Evolutionary conservation across 1,140 invertebrate genomes (phyloP).

Genomic region (Agrypnia vestita): DNA sequence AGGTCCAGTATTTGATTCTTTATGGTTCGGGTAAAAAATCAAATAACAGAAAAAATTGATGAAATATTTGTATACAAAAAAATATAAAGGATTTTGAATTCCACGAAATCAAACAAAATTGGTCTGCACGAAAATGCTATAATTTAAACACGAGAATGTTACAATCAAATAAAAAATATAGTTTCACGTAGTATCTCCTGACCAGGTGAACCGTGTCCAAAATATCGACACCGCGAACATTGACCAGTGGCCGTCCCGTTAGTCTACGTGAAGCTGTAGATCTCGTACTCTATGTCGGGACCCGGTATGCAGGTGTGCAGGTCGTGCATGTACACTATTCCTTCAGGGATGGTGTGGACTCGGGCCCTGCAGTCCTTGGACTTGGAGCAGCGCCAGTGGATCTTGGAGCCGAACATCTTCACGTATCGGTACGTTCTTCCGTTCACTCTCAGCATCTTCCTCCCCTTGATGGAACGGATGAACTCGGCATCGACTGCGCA

Average conservation of each 20-base stretch:
- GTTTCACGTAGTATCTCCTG: too few relatives aligned
- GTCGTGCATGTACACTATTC: slow-evolving; percentile 47
- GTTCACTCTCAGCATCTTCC: slow-evolving; percentile 46
- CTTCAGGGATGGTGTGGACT: slow-evolving; percentile 47
- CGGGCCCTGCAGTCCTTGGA: slow-evolving; percentile 39
- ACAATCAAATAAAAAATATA: too few relatives aligned
- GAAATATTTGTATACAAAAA: background rate
- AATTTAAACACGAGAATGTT: too few relatives aligned
- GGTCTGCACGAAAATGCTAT: too few relatives aligned
- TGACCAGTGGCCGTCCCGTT: too few relatives aligned
- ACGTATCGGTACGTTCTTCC: slow-evolving; percentile 44
- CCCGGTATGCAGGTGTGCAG: slow-evolving; percentile 25
- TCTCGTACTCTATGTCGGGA: background rate
- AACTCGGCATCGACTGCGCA: slow-evolving; percentile 39
- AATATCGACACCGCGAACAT: too few relatives aligned
- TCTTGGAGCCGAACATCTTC: slow-evolving; percentile 34
- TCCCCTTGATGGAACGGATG: slow-evolving; percentile 38
- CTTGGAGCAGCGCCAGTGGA: slow-evolving; percentile 50
- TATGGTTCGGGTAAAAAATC: too few relatives aligned
- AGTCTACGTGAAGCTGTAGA: too few relatives aligned
- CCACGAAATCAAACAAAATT: background rate
- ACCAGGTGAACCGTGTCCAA: too few relatives aligned
- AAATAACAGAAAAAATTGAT: too few relatives aligned
- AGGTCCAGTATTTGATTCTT: too few relatives aligned
- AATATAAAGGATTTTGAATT: background rate